Evolutionary conservation across 30 jellyfish, hydroid and myxozoan species (phyloP).

Genomic region (Rhopilema esculentum): DNA sequence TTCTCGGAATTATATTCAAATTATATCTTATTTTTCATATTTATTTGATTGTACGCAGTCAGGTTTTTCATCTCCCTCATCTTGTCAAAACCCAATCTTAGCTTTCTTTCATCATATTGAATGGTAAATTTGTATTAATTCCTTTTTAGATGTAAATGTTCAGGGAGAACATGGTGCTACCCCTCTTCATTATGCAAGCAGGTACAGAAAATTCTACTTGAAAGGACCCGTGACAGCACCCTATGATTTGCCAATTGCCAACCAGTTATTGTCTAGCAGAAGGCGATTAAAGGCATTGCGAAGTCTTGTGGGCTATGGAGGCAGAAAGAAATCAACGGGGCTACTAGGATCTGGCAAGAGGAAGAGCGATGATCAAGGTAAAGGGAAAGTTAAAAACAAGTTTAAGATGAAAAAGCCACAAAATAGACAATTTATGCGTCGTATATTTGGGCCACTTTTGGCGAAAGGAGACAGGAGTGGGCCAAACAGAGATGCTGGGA

Average conservation of each 20-base stretch:
- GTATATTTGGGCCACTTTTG: constrained; percentile 37
- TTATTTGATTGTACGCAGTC: too few species aligned
- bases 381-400: constrained; percentile 2
- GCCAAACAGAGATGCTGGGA: neutral
- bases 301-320: constrained; percentile 60
- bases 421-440: constrained; percentile 21
- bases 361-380: constrained; percentile 28
- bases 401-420: neutral
- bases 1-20: too few species aligned
- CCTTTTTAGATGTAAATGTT: constrained; percentile 91
- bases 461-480: neutral
- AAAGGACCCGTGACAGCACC: constrained; percentile 16
- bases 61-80: too few species aligned
- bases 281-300: constrained; percentile 50
- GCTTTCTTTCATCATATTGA: too few species aligned
- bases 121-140: too few species aligned
- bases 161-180: constrained; percentile 97
- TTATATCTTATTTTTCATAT: too few species aligned
- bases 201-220: constrained; percentile 66
- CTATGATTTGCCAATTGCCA: constrained; percentile 2
- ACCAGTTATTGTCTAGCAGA: constrained; percentile 34
- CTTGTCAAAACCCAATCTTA: too few species aligned
- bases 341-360: constrained; percentile 25
- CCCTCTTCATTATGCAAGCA: constrained; percentile 96
- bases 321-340: constrained; percentile 38